Conservation (phyloP, 2,113 vertebrate genomes). For the Nipponia nippon region DNA sequence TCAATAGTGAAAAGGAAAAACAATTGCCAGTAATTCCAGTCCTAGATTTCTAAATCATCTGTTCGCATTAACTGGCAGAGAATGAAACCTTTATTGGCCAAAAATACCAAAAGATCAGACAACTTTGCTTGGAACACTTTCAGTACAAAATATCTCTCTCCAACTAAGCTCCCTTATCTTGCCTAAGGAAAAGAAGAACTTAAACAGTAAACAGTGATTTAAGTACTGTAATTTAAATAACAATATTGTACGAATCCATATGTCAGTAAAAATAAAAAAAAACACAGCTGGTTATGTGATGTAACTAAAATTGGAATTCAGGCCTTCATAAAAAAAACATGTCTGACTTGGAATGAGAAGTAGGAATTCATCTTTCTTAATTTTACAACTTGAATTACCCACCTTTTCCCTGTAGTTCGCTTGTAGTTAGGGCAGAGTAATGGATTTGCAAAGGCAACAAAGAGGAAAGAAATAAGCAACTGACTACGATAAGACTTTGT, state of each 20-base stretch:
- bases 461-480: background rate
- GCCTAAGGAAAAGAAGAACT: background rate
- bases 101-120: background rate
- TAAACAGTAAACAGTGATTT: background rate
- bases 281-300: background rate
- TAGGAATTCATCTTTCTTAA: background rate
- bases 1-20: background rate
- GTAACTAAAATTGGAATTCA: background rate
- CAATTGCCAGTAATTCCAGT: background rate
- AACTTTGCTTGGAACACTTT: background rate
- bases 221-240: background rate
- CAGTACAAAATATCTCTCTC: background rate
- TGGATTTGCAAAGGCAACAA: background rate
- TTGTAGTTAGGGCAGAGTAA: background rate
- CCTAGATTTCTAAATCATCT: background rate
- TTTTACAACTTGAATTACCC: background rate
- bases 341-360: background rate
- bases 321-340: background rate
- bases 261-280: background rate
- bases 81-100: background rate
- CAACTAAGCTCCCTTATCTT: background rate
- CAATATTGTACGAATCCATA: background rate
- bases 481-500: background rate
- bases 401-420: background rate
- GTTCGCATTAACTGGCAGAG: background rate